Evolutionary conservation across 2,888 invertebrate genomes (phyloP), one percentile per base, ranked within the genome.

Genomic region (Phorcus lineatus): DNA sequence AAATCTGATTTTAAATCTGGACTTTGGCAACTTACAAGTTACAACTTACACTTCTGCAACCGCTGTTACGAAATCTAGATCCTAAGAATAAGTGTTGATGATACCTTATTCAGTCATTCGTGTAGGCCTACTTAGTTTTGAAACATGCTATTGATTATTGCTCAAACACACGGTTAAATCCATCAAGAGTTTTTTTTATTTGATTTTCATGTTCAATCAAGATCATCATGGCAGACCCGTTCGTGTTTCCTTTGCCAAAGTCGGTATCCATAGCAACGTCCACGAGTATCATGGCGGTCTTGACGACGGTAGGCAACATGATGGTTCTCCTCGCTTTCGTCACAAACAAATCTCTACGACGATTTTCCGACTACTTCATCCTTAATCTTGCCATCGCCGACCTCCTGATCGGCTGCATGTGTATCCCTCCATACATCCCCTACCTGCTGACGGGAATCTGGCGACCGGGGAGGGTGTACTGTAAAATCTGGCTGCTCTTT

Each of bases 291-390:
- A 80, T 86, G 55, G 81, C 83, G 19, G 47, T 84, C 0, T 53
- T 84, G 9, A 88, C 86, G 22, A 78, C 84, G 19, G 70, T 81
- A 4, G 86, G 86, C 11, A 88, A 88, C 78, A 36, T 82, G 4
- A 74, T 88, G 19, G 88, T 88, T n/a, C 67, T 89, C 16, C 54
- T 86, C 53, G 86, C 86, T 0, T 89, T 89, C 76, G 83, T 80
- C 13, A 82, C 75, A 19, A 84, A 88, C 55, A 79, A 80, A 40
- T 80, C 82, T 16, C 80, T 89, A 13, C 74, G 88, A n/a, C 83
- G 80, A n/a, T 88, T 88, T 55, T 86, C 86, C 62, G 88, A 89
- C 74, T 88, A 83, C 78, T 85, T 89, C 76, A 89, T 89, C 40
- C 78, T 89, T 16, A 89, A 89, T 77, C 79, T 89, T 9, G 87